Percentiles rank a stretch among this genome's conserved stretches.
Evolutionary conservation across 2,113 vertebrate genomes (phyloP).

Genomic region (Grus americana): DNA sequence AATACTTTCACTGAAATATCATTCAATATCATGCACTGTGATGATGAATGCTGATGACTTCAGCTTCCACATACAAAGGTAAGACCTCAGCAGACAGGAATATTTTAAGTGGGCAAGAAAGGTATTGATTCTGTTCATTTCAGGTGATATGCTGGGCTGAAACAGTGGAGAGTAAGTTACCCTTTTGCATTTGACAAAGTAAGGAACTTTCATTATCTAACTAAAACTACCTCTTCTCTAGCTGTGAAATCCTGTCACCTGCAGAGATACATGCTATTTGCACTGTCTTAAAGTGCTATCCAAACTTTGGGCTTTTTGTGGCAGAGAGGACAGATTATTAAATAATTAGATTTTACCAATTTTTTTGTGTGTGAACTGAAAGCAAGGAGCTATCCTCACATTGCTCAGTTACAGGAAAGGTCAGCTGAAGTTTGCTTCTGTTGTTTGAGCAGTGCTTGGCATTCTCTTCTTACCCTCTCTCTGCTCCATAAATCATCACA

Average conservation of each 20-base stretch:
- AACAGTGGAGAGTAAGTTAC: background rate
- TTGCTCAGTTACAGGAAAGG: background rate
- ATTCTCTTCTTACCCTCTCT: background rate
- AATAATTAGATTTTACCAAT: background rate
- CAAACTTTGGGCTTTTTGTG: background rate
- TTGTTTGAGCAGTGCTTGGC: constrained; percentile 9
- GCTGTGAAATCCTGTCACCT: background rate
- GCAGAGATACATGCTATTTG: background rate
- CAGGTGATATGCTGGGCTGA: background rate
- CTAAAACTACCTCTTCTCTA: background rate
- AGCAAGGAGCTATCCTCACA: background rate
- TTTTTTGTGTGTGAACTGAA: background rate
- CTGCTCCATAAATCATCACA: background rate
- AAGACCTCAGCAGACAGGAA: background rate
- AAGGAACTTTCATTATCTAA: background rate
- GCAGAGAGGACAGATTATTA: background rate
- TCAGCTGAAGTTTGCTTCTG: background rate
- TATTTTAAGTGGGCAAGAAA: background rate
- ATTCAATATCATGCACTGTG: background rate
- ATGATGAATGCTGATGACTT: background rate
- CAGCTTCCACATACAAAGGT: background rate
- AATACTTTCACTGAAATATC: background rate
- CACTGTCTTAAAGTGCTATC: background rate
- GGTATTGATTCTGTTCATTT: background rate
- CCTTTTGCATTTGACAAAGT: background rate